phyloP scores from a whole-genome alignment of 64 coral and sea anemone genomes.

The Montipora foliosa region DNA sequence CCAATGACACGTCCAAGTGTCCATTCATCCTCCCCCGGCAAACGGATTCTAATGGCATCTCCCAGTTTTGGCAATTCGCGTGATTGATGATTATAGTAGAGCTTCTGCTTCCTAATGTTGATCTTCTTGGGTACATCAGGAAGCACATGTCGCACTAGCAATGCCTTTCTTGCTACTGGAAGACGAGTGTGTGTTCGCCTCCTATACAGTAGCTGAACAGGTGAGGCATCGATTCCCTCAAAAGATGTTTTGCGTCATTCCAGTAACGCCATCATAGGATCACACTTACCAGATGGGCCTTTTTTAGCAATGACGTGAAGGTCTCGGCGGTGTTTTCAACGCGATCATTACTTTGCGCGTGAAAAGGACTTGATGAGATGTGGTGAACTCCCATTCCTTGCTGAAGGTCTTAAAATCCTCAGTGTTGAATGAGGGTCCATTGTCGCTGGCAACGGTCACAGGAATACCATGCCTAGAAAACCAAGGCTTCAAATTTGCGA shows the following conservation, averaged over 20 bases:
- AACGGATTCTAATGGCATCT: background rate
- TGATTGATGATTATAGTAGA: background rate
- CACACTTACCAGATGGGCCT: background rate
- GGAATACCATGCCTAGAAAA: conserved; percentile 9
- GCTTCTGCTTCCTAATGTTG: too few relatives aligned
- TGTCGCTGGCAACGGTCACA: background rate
- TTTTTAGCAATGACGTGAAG: background rate
- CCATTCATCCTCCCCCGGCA: background rate
- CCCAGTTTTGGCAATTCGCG: background rate
- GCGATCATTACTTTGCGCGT: conserved; percentile 10
- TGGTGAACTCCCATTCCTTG: conserved; percentile 6
- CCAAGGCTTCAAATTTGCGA: background rate
- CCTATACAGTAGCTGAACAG: too few relatives aligned
- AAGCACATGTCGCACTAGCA: too few relatives aligned
- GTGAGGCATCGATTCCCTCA: too few relatives aligned
- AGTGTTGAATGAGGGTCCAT: background rate
- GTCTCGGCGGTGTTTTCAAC: conserved; percentile 1
- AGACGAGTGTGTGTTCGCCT: too few relatives aligned
- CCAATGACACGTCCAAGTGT: background rate
- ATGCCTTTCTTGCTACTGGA: too few relatives aligned
- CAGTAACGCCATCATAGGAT: background rate
- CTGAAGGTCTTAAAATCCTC: background rate
- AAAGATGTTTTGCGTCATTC: too few relatives aligned
- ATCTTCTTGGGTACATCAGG: too few relatives aligned
- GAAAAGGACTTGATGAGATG: conserved; percentile 11